Evolutionary conservation across 1,140 invertebrate species (phyloP).

Genomic region (Coptotermes formosanus): DNA sequence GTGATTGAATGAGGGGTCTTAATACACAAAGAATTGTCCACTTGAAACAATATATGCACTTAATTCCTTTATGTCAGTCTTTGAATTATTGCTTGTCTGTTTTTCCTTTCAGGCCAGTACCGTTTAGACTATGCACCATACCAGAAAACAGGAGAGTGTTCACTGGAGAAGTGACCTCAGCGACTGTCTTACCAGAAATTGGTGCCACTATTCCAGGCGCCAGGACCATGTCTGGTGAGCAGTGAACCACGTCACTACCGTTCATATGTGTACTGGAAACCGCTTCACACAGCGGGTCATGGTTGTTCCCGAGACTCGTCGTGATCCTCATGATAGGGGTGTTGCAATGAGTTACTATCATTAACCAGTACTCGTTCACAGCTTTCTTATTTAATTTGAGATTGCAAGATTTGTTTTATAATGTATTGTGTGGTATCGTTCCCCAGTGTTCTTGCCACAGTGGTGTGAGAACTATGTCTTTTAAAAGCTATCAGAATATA

Average conservation of each 20-base stretch:
- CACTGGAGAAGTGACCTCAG: constrained; percentile 50
- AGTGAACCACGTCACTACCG: constrained; percentile 21
- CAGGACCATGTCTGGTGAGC: constrained; percentile 25
- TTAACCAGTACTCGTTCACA: constrained; percentile 15
- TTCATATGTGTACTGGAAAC: constrained; percentile 32
- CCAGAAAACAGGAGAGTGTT: constrained; percentile 50
- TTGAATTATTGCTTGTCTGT: constrained; percentile 29
- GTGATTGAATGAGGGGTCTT: constrained; percentile 41
- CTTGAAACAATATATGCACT: constrained; percentile 29
- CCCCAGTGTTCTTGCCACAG: constrained; percentile 24
- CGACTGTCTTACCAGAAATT: constrained; percentile 25
- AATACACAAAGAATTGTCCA: background rate
- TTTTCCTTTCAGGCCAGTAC: constrained; percentile 47
- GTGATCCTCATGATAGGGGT: constrained; percentile 20
- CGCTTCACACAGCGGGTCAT: constrained; percentile 20
- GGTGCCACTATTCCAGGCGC: constrained; percentile 16
- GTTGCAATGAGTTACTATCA: background rate
- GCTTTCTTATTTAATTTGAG: constrained; percentile 9
- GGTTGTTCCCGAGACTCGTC: constrained; percentile 21
- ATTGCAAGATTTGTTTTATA: constrained; percentile 25
- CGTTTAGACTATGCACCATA: constrained; percentile 50
- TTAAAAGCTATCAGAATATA: constrained; percentile 29
- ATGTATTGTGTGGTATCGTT: constrained; percentile 24
- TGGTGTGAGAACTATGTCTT: constrained; percentile 13
- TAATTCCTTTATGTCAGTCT: constrained; percentile 39